Conservation (phyloP, 2,797 vertebrate species). For the Enteromius fasciolatus region DNA sequence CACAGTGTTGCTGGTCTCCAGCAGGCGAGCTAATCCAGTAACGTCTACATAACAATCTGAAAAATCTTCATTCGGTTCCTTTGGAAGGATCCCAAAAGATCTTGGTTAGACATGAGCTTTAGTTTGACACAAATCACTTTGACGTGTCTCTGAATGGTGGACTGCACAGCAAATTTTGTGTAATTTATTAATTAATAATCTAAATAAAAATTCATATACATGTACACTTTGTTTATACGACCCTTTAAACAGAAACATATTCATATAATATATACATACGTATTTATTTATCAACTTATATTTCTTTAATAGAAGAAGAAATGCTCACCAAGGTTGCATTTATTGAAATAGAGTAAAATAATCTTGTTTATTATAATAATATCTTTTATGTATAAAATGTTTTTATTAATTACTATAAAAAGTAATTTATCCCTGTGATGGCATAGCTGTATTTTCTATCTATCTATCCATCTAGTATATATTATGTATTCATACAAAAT, state of each 20-base stretch:
- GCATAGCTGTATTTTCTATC: no score
- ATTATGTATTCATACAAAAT: neutral
- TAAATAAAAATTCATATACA: neutral
- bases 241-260: neutral
- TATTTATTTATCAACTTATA: neutral
- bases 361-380: no score
- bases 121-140: neutral
- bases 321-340: no score
- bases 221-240: neutral
- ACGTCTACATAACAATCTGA: constrained; percentile 26
- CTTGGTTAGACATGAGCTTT: neutral
- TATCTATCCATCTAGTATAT: neutral
- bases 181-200: neutral
- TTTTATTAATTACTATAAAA: no score
- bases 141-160: neutral
- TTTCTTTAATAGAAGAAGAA: no score
- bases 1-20: neutral
- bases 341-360: no score
- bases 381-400: no score
- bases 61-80: neutral
- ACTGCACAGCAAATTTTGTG: neutral
- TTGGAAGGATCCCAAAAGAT: neutral
- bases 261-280: neutral
- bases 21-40: neutral
- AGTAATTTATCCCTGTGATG: no score